Evolutionary conservation across 2,888 invertebrate species (phyloP).

Genomic region (Phymatocera aterrima): DNA sequence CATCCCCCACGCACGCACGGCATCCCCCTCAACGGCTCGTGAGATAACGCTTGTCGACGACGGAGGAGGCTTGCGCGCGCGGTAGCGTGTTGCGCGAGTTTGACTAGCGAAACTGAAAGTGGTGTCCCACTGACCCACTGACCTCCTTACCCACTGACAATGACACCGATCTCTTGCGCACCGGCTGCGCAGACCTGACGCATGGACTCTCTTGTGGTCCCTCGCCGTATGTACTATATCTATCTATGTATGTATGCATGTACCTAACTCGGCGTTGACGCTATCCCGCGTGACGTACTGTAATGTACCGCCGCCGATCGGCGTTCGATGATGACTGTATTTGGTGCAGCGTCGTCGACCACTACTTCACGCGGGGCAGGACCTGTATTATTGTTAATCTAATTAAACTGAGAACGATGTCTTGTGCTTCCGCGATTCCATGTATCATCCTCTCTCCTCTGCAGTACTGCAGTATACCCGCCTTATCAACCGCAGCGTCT

Average conservation of each 20-base stretch:
- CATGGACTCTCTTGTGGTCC: slow-evolving; percentile 54
- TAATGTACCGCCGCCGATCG: not conserved
- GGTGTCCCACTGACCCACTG: slow-evolving; percentile 80
- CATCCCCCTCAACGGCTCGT: slow-evolving; percentile 57
- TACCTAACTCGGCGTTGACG: not conserved
- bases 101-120: slow-evolving; percentile 73
- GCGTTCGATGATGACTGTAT: slow-evolving; percentile 4
- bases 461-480: too few relatives aligned
- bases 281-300: not conserved
- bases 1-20: slow-evolving; percentile 50
- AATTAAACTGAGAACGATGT: too few relatives aligned
- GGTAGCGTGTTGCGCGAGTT: slow-evolving; percentile 52
- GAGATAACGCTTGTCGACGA: slow-evolving; percentile 67
- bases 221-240: not conserved
- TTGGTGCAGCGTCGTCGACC: slow-evolving; percentile 10
- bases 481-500: too few relatives aligned
- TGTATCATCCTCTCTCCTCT: too few relatives aligned
- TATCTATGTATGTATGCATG: slow-evolving; percentile 4
- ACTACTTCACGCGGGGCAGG: too few relatives aligned
- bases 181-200: slow-evolving; percentile 66
- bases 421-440: too few relatives aligned
- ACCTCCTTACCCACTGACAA: slow-evolving; percentile 80
- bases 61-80: slow-evolving; percentile 63
- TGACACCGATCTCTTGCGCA: slow-evolving; percentile 75
- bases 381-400: too few relatives aligned